Conservation (phyloP, 2,797 vertebrate species). For the Monodelphis domestica region DNA sequence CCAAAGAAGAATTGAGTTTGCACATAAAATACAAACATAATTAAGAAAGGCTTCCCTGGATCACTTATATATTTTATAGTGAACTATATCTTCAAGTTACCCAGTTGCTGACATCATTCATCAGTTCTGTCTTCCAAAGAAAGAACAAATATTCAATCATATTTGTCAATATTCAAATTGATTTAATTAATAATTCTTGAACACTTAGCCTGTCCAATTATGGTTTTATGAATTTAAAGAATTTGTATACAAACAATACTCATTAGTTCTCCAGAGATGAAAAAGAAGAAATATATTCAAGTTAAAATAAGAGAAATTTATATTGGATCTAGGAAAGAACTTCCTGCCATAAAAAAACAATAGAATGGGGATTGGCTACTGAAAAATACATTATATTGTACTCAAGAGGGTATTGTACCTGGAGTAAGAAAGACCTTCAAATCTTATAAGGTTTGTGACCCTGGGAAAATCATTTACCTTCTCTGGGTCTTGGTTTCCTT, state of each 20-base stretch:
- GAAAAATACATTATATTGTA: background rate
- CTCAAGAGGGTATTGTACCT: background rate
- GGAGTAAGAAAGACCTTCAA: background rate
- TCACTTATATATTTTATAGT: background rate
- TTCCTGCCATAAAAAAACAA: constrained; percentile 33
- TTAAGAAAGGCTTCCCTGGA: background rate
- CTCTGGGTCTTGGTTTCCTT: background rate
- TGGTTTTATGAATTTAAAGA: constrained; percentile 21
- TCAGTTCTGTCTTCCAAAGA: constrained; percentile 13
- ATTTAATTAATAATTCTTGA: constrained; percentile 31
- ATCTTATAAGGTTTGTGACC: background rate
- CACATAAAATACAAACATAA: constrained; percentile 6
- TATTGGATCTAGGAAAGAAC: background rate
- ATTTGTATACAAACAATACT: background rate
- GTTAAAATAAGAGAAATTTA: background rate
- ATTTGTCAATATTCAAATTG: background rate
- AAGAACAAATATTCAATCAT: constrained; percentile 19
- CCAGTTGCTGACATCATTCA: background rate
- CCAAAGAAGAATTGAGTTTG: background rate
- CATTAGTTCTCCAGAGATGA: background rate
- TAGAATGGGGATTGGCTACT: background rate
- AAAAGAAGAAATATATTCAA: background rate
- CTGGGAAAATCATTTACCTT: background rate
- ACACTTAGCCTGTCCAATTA: background rate
- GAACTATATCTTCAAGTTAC: background rate